Conservation (phyloP, 1,140 invertebrate genomes). For the Octopus sinensis region DNA sequence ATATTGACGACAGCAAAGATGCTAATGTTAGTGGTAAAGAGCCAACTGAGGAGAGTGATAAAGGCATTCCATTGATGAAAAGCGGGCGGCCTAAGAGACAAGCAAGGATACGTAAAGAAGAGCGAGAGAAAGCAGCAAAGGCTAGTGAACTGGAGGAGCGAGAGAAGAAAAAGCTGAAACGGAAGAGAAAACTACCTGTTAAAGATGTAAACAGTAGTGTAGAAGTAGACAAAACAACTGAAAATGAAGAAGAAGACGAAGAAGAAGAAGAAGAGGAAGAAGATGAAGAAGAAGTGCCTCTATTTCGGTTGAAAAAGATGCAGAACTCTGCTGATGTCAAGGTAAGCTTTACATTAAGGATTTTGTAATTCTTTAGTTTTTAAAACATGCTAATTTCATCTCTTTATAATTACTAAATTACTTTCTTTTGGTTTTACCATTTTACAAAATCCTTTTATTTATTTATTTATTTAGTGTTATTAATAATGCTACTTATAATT, state of each 20-base stretch:
- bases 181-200: neutral
- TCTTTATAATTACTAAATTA: too few relatives aligned
- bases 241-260: neutral
- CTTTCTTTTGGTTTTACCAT: too few relatives aligned
- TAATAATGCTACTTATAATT: too few relatives aligned
- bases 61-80: conserved; percentile 1
- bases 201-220: neutral
- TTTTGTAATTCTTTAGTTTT: too few relatives aligned
- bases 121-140: conserved; percentile 19
- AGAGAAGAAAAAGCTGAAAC: conserved; percentile 14
- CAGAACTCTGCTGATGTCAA: conserved; percentile 1
- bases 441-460: too few relatives aligned
- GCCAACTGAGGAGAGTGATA: neutral
- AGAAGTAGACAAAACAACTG: conserved; percentile 8
- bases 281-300: conserved; percentile 3
- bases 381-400: too few relatives aligned
- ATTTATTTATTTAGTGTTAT: too few relatives aligned
- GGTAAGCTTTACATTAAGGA: neutral
- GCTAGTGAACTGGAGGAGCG: conserved; percentile 16
- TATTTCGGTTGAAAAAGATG: conserved; percentile 14
- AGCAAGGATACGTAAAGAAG: conserved; percentile 11
- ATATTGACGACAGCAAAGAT: conserved; percentile 18
- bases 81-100: conserved; percentile 12
- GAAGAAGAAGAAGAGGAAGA: neutral
- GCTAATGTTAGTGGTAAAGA: conserved; percentile 13